A percentile compares a stretch with the other conserved stretches of the same genome.
These are phyloP conservation scores for Muscicapa adusta DNA, from an alignment of 2,113 vertebrate genomes.

Conservation along the genomic window DNA sequence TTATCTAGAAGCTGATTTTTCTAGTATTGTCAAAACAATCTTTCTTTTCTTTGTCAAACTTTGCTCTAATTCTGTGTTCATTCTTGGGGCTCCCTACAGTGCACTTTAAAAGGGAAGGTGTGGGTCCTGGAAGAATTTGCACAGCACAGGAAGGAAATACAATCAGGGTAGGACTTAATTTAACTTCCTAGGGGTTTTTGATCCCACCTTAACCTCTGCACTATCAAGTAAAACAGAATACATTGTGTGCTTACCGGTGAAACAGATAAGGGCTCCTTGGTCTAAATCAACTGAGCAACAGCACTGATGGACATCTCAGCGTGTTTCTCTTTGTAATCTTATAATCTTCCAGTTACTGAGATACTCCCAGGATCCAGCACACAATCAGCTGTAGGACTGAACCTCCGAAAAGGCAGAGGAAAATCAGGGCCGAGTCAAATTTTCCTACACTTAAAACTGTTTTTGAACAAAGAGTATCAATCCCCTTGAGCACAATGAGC, in stretches of 20 bases:
- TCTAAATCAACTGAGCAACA: neutral
- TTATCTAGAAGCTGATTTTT: constrained; percentile 4
- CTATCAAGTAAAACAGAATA: neutral
- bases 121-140: constrained; percentile 28
- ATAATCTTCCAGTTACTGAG: neutral
- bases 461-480: neutral
- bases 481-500: neutral
- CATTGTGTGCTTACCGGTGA: neutral
- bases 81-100: neutral
- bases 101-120: constrained; percentile 31
- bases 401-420: neutral
- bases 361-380: neutral
- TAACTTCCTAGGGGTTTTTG: constrained; percentile 9
- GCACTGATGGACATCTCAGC: neutral
- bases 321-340: neutral
- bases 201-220: constrained; percentile 24
- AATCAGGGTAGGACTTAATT: constrained; percentile 4
- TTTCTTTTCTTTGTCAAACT: neutral
- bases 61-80: neutral
- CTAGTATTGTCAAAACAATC: neutral
- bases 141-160: constrained; percentile 47
- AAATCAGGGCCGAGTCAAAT: neutral
- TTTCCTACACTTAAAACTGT: neutral
- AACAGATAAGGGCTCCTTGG: neutral
- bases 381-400: neutral